These are phyloP conservation scores for Montipora foliosa DNA, from an alignment of 64 coral and sea anemone species.

Conservation along the genomic window DNA sequence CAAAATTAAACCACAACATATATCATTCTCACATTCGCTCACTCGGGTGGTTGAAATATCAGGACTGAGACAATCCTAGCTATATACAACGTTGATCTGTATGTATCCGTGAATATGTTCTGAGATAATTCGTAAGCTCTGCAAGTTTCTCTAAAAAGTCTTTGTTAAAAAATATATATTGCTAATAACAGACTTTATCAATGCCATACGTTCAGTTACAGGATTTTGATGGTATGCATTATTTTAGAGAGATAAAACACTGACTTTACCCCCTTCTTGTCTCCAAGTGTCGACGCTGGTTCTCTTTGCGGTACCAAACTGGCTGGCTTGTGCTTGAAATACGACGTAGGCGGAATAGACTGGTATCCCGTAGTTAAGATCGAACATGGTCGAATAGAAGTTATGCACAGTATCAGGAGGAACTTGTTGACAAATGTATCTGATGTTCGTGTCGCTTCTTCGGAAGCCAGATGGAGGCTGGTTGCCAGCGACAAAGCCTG, in stretches of 20 bases:
- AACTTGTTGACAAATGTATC: slow-evolving; percentile 52
- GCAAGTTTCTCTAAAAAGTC: not conserved
- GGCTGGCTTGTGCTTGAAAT: not conserved
- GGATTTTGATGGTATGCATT: not conserved
- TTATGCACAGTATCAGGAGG: not conserved
- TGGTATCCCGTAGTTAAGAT: slow-evolving; percentile 12
- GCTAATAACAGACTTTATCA: not conserved
- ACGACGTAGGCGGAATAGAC: slow-evolving; percentile 29
- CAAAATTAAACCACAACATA: not conserved
- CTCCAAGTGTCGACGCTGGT: not conserved
- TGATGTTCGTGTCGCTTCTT: not conserved
- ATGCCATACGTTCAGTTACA: not conserved
- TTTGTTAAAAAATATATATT: not conserved
- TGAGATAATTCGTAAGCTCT: not conserved
- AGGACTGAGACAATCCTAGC: not conserved
- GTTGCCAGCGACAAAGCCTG: not conserved
- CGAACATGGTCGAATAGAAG: slow-evolving; percentile 50
- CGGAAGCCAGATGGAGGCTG: slow-evolving; percentile 21
- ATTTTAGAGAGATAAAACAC: not conserved
- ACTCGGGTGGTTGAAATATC: not conserved
- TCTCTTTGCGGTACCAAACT: not conserved
- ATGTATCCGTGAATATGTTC: too few relatives aligned
- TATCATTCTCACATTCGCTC: not conserved
- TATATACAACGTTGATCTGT: not conserved
- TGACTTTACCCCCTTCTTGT: not conserved